Base-by-base conservation (phyloP, 1,140 invertebrate species). In the Pristionchus pacificus region DNA sequence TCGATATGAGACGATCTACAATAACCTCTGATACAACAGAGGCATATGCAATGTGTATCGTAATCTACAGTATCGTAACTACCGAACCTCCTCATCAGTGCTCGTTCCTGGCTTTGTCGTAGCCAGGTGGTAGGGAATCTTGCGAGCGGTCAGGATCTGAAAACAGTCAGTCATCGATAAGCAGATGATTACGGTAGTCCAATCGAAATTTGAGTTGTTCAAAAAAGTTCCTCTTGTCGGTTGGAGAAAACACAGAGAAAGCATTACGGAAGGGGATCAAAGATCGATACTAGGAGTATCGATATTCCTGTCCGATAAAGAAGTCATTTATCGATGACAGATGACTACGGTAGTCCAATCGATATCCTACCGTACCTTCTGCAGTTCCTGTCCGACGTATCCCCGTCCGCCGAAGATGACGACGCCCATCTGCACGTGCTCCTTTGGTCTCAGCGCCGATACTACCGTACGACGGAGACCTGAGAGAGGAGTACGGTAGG, bases 371-470 rank as follows among this genome's bases (percentile, higher is more conserved):
- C 28, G 25, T 55, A 75, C 69, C 58, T 78, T 72, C 59, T 78
- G 74, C 31, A 80, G 38, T 63, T 82, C 82, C 32, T 78, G 72
- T 25, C 81, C 81, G 62, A 83, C 74, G 77, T 83, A 83, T 19
- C 81, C 81, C 32, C 71, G 71, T n/a, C 82, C 80, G n/a, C 80
- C 81, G 70, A 81, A 83, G 30, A 83, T 78, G 13, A 77, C 71
- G 6, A 83, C 82, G 19, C 49, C 63, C 78, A 83, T 80, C 60
- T 77, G 78, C n/a, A 75, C 65, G 14, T 70, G 63, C 30, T 64
- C 38, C 31, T 73, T 68, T 14, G 55, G 59, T 27, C 77, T 70
- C n/a, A 82, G 64, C 19, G 78, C 76, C 2, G 82, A 77, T 19
- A 61, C 59, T 0, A 83, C 80, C 19, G 84, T 83, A 19, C 69